phyloP scores from a whole-genome alignment of 2,797 vertebrate genomes.

The Sebastes itinus region DNA sequence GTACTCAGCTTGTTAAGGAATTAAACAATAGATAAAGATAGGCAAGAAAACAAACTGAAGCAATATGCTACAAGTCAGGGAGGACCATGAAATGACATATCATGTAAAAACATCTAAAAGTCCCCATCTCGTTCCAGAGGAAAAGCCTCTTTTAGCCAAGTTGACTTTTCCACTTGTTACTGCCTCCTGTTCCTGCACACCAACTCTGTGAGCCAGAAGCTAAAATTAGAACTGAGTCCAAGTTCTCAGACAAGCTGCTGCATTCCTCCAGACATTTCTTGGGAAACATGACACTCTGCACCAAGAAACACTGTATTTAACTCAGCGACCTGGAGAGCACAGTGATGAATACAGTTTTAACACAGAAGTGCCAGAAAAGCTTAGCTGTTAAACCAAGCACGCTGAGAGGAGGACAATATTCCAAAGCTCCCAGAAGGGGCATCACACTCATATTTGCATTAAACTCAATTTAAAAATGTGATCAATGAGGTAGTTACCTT shows the following conservation, averaged over 20 bases:
- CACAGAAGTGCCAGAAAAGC: background rate
- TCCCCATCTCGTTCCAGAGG: background rate
- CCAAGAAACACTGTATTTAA: conserved; percentile 70
- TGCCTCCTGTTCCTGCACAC: conserved; percentile 76
- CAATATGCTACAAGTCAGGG: background rate
- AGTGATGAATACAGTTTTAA: conserved; percentile 32
- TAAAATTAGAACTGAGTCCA: conserved; percentile 80
- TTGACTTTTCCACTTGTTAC: conserved; percentile 73
- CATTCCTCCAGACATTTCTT: conserved; percentile 79
- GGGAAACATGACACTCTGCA: conserved; percentile 78
- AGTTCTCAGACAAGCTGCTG: conserved; percentile 80
- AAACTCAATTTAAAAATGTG: background rate
- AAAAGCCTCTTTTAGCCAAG: conserved; percentile 45
- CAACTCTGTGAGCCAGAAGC: conserved; percentile 71
- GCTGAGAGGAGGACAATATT: background rate
- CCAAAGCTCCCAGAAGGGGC: background rate
- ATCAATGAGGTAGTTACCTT: conserved; percentile 83
- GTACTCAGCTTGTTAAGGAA: background rate
- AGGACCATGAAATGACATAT: background rate
- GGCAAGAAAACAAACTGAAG: background rate
- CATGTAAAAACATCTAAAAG: conserved; percentile 1
- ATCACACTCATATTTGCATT: background rate
- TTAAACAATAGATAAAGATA: background rate
- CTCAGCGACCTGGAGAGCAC: conserved; percentile 26
- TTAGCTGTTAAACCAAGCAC: background rate